Percentiles rank a stretch among this genome's conserved stretches.
Conservation (phyloP, 2,888 invertebrate genomes). For the Diaphora mendica region DNA sequence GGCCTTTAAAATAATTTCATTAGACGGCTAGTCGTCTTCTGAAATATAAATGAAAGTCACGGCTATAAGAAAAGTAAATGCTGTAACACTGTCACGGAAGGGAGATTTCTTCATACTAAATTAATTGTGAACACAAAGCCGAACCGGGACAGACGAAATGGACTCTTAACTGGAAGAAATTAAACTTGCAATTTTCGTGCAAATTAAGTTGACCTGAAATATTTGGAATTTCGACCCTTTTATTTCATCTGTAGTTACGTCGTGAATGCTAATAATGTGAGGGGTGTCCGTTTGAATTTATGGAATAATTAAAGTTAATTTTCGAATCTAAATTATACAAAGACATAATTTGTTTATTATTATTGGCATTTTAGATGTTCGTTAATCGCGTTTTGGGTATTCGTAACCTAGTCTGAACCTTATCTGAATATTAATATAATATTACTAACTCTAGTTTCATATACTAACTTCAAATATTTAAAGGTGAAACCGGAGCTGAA, state of each 20-base stretch:
- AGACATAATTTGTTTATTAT: constrained; percentile 67
- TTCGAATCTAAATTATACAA: constrained; percentile 69
- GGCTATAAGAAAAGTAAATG: constrained; percentile 70
- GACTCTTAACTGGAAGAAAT: constrained; percentile 72
- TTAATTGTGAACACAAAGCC: constrained; percentile 75
- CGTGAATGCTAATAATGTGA: constrained; percentile 83
- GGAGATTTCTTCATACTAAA: constrained; percentile 81
- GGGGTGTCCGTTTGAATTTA: constrained; percentile 80
- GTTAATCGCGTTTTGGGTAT: constrained; percentile 51
- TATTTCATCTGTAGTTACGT: constrained; percentile 77
- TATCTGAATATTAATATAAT: constrained; percentile 3
- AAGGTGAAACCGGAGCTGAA: no score
- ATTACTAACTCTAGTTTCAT: background rate
- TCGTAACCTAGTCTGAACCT: constrained; percentile 18
- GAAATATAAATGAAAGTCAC: constrained; percentile 68
- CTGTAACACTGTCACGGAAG: constrained; percentile 76
- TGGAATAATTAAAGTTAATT: constrained; percentile 83
- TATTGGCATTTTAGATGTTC: constrained; percentile 60
- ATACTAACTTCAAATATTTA: background rate
- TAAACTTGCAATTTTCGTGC: constrained; percentile 76
- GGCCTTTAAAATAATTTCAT: constrained; percentile 57
- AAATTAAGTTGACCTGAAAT: constrained; percentile 80
- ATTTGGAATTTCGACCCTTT: constrained; percentile 75
- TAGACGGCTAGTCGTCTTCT: constrained; percentile 53
- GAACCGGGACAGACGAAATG: constrained; percentile 67